phyloP scores from a whole-genome alignment of 1,140 invertebrate genomes.

The Drosophila lowei region DNA sequence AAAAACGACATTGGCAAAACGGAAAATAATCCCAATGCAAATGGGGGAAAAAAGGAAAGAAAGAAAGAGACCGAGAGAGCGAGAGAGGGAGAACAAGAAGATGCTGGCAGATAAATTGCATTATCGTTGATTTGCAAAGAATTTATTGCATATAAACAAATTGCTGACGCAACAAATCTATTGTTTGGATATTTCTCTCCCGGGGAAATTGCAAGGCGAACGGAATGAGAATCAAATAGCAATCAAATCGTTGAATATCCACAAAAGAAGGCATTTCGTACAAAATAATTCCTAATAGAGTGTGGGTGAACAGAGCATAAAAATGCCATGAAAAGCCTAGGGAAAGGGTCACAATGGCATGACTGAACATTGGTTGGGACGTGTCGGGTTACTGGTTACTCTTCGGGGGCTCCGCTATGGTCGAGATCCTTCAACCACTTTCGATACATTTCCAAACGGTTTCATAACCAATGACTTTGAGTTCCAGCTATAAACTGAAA shows the following conservation, averaged over 20 bases:
- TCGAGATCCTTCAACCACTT: too few species aligned
- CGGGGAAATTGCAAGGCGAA: constrained; percentile 32
- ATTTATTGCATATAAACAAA: constrained; percentile 78
- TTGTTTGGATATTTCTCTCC: constrained; percentile 47
- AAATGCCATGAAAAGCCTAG: constrained; percentile 33
- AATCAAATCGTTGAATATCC: constrained; percentile 56
- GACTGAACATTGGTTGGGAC: not conserved
- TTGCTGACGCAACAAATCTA: constrained; percentile 67
- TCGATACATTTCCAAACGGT: not conserved
- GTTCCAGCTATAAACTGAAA: constrained; percentile 8
- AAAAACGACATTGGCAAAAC: constrained; percentile 22
- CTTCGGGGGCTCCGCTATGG: too few species aligned
- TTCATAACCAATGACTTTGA: constrained; percentile 4
- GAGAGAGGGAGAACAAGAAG: constrained; percentile 9
- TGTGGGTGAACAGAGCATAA: constrained; percentile 30
- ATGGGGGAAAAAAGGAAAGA: too few species aligned
- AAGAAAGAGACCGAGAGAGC: too few species aligned
- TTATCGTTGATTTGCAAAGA: constrained; percentile 74
- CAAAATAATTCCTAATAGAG: constrained; percentile 56
- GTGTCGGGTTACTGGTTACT: too few species aligned
- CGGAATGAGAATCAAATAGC: constrained; percentile 56
- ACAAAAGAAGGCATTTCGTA: constrained; percentile 36
- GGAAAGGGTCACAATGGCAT: constrained; percentile 20
- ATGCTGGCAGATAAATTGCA: constrained; percentile 67
- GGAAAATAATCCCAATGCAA: constrained; percentile 6